These are phyloP conservation scores for Hypsibius dujardini DNA, from an alignment of 1,140 invertebrate species.

Conservation along the genomic window DNA sequence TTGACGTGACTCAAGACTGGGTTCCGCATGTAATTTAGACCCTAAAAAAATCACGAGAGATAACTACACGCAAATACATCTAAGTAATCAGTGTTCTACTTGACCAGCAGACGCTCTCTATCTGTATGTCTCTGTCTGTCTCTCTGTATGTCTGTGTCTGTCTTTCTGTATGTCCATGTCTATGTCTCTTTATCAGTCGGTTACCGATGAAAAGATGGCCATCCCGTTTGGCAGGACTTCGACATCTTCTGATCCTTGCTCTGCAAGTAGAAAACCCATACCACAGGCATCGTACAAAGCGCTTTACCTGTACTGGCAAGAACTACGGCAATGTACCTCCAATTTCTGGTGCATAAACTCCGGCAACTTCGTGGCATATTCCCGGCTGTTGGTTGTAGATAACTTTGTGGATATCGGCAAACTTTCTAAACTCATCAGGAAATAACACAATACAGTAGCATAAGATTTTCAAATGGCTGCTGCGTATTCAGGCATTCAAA, in stretches of 20 bases:
- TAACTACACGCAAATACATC: not conserved
- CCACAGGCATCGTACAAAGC: not conserved
- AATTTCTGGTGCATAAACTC: not conserved
- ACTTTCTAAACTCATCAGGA: not conserved
- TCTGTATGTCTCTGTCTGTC: too few relatives aligned
- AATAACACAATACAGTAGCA: not conserved
- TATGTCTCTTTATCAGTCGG: too few relatives aligned
- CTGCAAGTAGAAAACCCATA: not conserved
- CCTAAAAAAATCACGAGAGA: not conserved
- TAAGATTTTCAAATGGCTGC: too few relatives aligned
- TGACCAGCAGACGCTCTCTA: constrained; percentile 1
- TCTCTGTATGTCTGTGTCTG: too few relatives aligned
- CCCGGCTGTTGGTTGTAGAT: constrained; percentile 8
- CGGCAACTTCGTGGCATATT: not conserved
- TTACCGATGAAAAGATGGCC: constrained; percentile 10
- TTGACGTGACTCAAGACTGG: not conserved
- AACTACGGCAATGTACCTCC: not conserved
- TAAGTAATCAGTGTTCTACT: not conserved
- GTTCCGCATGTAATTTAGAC: constrained; percentile 10
- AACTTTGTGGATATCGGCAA: not conserved
- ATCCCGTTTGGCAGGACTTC: not conserved
- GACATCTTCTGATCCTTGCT: constrained; percentile 13
- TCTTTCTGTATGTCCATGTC: too few relatives aligned
- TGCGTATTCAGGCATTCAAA: too few relatives aligned
- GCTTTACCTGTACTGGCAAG: not conserved